Percentiles rank a stretch among this genome's conserved stretches.
Conservation (phyloP, 2,797 vertebrate genomes). For the Adelosebastes latens region DNA sequence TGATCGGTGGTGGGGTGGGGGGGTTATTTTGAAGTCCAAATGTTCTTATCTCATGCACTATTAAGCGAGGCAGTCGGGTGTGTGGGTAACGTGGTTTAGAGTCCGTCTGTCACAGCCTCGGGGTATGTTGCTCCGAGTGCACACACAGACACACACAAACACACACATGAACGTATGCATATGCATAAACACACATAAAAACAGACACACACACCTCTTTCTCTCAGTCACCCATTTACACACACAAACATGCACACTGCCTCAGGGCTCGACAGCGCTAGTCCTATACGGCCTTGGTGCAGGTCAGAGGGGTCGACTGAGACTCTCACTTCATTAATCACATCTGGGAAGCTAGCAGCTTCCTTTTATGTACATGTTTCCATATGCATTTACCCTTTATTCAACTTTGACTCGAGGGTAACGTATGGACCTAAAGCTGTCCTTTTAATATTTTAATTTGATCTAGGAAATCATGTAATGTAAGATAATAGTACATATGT, state of each 20-base stretch:
- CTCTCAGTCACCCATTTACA: slow-evolving; percentile 61
- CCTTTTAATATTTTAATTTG: slow-evolving; percentile 28
- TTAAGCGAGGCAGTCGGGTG: slow-evolving; percentile 82
- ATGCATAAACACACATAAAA: slow-evolving; percentile 48
- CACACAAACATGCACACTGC: slow-evolving; percentile 58
- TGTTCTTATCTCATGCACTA: slow-evolving; percentile 86
- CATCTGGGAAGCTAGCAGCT: slow-evolving; percentile 57
- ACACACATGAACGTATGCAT: slow-evolving; percentile 13
- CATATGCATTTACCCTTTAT: slow-evolving; percentile 56
- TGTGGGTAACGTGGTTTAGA: slow-evolving; percentile 78
- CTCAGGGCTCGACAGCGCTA: slow-evolving; percentile 52
- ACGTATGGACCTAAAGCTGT: slow-evolving; percentile 33
- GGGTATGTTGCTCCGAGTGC: slow-evolving; percentile 62
- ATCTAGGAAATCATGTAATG: slow-evolving; percentile 1
- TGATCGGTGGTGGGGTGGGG: slow-evolving; percentile 31
- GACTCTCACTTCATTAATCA: slow-evolving; percentile 73
- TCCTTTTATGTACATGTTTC: slow-evolving; percentile 54
- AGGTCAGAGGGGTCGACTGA: slow-evolving; percentile 66
- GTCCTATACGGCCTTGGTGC: slow-evolving; percentile 54
- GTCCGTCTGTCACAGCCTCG: slow-evolving; percentile 77
- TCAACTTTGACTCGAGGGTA: slow-evolving; percentile 58
- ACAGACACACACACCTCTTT: slow-evolving; percentile 46
- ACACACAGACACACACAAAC: slow-evolving; percentile 43
- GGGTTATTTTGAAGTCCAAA: slow-evolving; percentile 78
- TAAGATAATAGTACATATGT: slow-evolving; percentile 8